Conservation (phyloP, 2,888 invertebrate species). For the Agrochola litura region DNA sequence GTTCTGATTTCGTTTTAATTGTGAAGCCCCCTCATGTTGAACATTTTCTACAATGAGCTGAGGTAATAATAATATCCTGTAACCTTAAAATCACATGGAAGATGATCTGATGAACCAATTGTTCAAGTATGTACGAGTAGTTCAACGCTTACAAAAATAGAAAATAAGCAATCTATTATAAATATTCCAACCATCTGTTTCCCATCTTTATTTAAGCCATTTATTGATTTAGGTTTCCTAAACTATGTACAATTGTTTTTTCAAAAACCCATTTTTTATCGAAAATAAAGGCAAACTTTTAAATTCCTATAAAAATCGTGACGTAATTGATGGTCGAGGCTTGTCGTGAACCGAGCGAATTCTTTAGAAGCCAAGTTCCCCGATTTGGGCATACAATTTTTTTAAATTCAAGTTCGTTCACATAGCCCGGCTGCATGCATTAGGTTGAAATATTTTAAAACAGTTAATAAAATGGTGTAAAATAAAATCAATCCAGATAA, state of each 20-base stretch:
- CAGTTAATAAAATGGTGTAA: neutral
- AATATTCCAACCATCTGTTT: neutral
- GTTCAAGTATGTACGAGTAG: neutral
- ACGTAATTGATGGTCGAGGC: constrained; percentile 44
- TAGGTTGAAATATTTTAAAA: constrained; percentile 1
- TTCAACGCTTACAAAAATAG: neutral
- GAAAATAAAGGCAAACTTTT: constrained; percentile 24
- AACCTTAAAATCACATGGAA: neutral
- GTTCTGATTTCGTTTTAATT: constrained; percentile 40
- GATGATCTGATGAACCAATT: neutral
- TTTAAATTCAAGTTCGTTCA: constrained; percentile 63
- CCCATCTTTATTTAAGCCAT: neutral
- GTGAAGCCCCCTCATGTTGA: neutral
- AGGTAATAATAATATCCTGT: too few species aligned
- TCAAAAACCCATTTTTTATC: constrained; percentile 13
- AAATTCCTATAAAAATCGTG: constrained; percentile 44
- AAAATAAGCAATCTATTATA: neutral
- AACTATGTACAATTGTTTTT: neutral
- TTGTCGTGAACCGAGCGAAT: constrained; percentile 57
- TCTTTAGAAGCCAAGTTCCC: constrained; percentile 57
- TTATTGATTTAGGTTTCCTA: neutral
- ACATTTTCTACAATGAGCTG: neutral
- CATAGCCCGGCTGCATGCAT: constrained; percentile 37
- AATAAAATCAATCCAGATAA: neutral
- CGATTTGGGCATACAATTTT: constrained; percentile 62